These are phyloP conservation scores for Papilio xuthus DNA, from an alignment of 1,140 invertebrate genomes.

Conservation along the genomic window DNA sequence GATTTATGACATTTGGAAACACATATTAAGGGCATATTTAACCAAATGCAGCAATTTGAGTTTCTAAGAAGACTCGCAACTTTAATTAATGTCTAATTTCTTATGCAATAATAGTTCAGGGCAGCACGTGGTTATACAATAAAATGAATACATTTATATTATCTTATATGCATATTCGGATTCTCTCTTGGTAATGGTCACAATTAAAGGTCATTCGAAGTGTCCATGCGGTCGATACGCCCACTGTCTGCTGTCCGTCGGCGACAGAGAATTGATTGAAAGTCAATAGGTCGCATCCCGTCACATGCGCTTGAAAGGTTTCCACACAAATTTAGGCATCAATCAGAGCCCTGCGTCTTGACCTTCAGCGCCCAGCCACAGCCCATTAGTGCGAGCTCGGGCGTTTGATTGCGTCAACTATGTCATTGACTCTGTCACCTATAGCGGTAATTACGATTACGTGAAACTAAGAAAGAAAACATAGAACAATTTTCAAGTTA, in stretches of 20 bases:
- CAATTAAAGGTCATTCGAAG: not conserved
- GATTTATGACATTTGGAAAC: not conserved
- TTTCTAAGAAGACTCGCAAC: not conserved
- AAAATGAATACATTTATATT: not conserved
- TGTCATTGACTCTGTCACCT: not conserved
- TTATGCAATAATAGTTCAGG: not conserved
- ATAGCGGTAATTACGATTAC: not conserved
- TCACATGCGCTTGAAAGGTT: conserved; percentile 44
- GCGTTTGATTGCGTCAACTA: not conserved
- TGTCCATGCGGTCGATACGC: not conserved
- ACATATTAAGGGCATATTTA: not conserved
- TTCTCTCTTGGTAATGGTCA: not conserved
- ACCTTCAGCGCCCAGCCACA: not conserved
- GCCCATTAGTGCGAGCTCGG: conserved; percentile 12
- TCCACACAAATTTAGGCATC: conserved; percentile 43
- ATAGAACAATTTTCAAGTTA: not conserved
- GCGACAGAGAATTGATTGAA: conserved; percentile 50
- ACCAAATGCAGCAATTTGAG: not conserved
- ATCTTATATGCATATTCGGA: not conserved
- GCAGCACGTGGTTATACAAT: not conserved
- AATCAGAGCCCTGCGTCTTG: conserved; percentile 35
- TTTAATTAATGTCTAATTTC: not conserved
- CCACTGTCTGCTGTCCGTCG: conserved; percentile 27
- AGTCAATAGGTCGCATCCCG: conserved; percentile 51
- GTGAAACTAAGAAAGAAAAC: not conserved